A percentile compares a stretch with the other conserved stretches of the same genome.
These are phyloP conservation scores for Pavo muticus DNA, from an alignment of 2,113 vertebrate species.

Conservation along the genomic window DNA sequence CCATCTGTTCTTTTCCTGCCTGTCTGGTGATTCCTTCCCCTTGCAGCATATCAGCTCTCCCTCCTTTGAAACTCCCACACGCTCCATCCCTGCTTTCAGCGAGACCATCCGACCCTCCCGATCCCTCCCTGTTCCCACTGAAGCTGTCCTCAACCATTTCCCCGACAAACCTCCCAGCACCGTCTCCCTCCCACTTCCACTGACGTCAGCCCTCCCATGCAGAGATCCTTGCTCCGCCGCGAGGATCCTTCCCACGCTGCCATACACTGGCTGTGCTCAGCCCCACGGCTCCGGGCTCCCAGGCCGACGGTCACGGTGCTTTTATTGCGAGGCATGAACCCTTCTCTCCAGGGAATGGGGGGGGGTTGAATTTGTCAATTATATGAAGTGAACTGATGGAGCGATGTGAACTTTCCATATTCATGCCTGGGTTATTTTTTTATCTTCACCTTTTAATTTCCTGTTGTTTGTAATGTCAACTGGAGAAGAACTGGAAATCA, in stretches of 20 bases:
- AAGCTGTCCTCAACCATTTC: slow-evolving; percentile 10
- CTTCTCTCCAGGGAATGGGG: neutral
- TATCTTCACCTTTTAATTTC: neutral
- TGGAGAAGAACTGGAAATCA: neutral
- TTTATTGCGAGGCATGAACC: neutral
- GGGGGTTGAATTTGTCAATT: neutral
- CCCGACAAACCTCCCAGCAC: slow-evolving; percentile 8
- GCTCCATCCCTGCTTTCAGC: neutral
- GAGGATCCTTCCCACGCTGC: slow-evolving; percentile 59
- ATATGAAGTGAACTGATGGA: neutral
- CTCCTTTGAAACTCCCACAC: slow-evolving; percentile 44
- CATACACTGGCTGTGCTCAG: neutral
- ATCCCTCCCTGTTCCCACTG: slow-evolving; percentile 43
- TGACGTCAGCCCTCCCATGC: slow-evolving; percentile 58
- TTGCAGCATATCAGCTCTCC: neutral
- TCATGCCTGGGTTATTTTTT: neutral
- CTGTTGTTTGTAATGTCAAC: neutral
- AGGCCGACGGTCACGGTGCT: neutral
- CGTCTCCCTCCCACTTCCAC: slow-evolving; percentile 50
- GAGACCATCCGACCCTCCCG: neutral
- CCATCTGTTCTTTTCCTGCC: slow-evolving; percentile 36
- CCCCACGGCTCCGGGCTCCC: neutral
- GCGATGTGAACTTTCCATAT: neutral
- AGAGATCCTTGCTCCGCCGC: slow-evolving; percentile 18
- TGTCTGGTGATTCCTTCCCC: slow-evolving; percentile 17